Base-by-base conservation (phyloP, 2,113 vertebrate species). In the Phrynosoma platyrhinos region DNA sequence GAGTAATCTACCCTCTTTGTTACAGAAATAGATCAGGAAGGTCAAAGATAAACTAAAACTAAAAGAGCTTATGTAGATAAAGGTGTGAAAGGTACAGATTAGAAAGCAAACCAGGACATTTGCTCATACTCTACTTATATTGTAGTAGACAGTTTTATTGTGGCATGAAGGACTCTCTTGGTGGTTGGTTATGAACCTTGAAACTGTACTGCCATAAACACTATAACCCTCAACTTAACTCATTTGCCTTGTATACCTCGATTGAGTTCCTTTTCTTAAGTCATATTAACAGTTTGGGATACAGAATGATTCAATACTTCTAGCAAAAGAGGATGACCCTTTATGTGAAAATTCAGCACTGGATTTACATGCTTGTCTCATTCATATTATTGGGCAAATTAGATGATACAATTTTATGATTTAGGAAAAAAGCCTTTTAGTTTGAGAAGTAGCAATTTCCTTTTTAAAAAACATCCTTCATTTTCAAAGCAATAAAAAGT, bases 401-500 rank as follows among this genome's bases (percentile, higher is more conserved):
- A 87, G 87, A 94, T 93, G 93, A 94, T 95, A 93, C 84, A 74
- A 94, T 94, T 91, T 96, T 94, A 94, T 92, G 88, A 94, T 94
- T 96, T 92, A 95, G 82, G 90, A 93, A 92, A 95, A 94, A 93
- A 87, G 36, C 87, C 91, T 95, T 94, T 95, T 94, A 84, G 93
- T 89, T 92, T 83, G 91, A 90, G 93, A 94, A 92, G 86, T 88
- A 72, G 8, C 79, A 88, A 89, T 79, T 92, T 94, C 94, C 95
- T 91, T 93, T 92, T 92, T 91, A 90, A 88, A 88, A 82, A 58
- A 87, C 88, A 91, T 94, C 95, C 95, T 95, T 96, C 94, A 96
- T 95, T 93, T 95, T 96, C 94, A 95, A 83, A 90, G 92, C 93
- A 96, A 96, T 97, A 96, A 96, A 88, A 96, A 96, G 91, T 90